These are phyloP conservation scores for Drosophila siamana DNA, from an alignment of 2,888 invertebrate species.

Conservation along the genomic window DNA sequence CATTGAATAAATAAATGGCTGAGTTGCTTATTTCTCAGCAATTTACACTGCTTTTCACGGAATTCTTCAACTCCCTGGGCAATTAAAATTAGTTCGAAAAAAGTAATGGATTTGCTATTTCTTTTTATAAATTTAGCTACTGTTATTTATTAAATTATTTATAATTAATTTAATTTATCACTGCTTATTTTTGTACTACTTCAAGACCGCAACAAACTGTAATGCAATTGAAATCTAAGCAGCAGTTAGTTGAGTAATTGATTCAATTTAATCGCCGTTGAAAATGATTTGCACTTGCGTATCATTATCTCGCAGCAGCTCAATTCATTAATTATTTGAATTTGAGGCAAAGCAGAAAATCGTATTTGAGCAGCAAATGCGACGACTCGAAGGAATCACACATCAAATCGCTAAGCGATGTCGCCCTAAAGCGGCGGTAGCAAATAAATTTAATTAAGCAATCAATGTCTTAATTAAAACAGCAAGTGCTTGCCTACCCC, in stretches of 20 bases:
- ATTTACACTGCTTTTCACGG: background rate
- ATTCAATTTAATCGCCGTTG: background rate
- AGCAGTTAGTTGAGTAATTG: background rate
- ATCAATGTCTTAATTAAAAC: conserved; percentile 73
- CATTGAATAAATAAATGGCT: background rate
- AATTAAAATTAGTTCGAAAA: background rate
- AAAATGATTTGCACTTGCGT: background rate
- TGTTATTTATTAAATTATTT: background rate
- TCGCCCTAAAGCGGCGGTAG: conserved; percentile 39
- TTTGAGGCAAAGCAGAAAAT: background rate
- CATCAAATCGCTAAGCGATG: conserved; percentile 46
- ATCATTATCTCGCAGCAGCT: background rate
- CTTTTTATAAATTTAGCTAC: no score
- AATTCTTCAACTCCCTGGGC: background rate
- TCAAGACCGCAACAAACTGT: no score
- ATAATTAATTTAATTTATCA: background rate
- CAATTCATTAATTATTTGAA: conserved; percentile 4
- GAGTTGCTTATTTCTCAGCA: no score
- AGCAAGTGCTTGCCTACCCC: conserved; percentile 41
- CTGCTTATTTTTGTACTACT: no score
- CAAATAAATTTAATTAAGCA: conserved; percentile 66
- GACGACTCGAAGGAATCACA: conserved; percentile 6
- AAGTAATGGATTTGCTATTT: no score
- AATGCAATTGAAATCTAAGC: no score
- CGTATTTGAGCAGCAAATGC: background rate